Evolutionary conservation across 2,113 vertebrate genomes (phyloP), one percentile per base, ranked within the genome.

Genomic region (Athene noctua): DNA sequence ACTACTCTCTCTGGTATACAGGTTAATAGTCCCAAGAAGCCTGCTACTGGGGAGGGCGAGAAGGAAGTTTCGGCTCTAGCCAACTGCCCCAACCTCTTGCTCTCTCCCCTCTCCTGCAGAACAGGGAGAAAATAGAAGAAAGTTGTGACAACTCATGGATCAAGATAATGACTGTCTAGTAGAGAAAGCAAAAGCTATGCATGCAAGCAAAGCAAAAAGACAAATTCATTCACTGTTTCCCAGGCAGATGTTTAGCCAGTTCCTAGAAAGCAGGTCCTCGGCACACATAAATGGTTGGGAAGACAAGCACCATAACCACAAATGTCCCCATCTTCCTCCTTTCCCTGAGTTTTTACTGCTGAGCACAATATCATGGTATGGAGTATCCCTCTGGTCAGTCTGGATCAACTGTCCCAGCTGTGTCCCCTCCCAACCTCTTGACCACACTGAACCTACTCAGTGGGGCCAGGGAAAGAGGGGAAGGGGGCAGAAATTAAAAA

Each of bases 221-320:
- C 17, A 44, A 46, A 78, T 58, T 72, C 7, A 57, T 63, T 63
- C 36, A 74, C 38, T 67, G 32, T 29, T 88, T 74, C 38, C 55
- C 61, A 46, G 12, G 20, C 23, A 74, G 73, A 51, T 26, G 25
- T 55, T 66, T n/a, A 79, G 27, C 5, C 59, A 62, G 65, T 57
- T 88, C 36, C 47, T 46, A n/a, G 67, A 68, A 68, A 94, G 15
- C 26, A 57, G 23, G 10, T 18, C 20, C 26, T 34, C 44, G 42
- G 36, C 12, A 63, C 0, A 0, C 1, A 0, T 16, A 57, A 29
- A 19, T 68, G 29, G 27, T 80, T 68, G 34, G 14, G 63, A 86
- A 65, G 23, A 52, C 6, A 58, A 80, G 13, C 2, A 1, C 20
- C 34, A 42, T 20, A 80, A 86, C 26, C 57, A 58, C 2, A 0